Evolutionary conservation across 2,113 vertebrate genomes (phyloP), one percentile per base, ranked within the genome.

Genomic region (Hypomesus transpacificus): DNA sequence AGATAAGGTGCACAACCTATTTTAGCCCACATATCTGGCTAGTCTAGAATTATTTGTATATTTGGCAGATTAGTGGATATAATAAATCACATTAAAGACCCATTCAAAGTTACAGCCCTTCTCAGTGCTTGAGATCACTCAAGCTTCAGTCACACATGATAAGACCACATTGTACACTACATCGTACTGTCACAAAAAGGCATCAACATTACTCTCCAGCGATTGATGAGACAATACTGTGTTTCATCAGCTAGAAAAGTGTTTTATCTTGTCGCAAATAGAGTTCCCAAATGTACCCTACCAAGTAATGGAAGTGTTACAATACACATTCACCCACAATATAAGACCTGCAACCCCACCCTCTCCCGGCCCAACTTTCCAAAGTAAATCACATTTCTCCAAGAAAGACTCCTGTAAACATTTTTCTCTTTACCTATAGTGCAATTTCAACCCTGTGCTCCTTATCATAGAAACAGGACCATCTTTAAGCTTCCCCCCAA

Each of bases 391-490:
- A 80, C 81, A 82, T 71, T 79, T 80, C 54, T 71, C 69, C 58
- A 28, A 66, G 73, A 77, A 20, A 66, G 31, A 68, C 56, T 67
- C 62, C 16, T 85, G 84, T 86, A 87, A 91, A 90, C 86, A 26
- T 83, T 59, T 70, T 67, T 60, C 70, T 83, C 70, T 75, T 71
- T 61, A 86, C 73, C 85, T 85, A 46, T 46, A 88, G 89, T 91
- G 91, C 91, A 92, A 88, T 85, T 75, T 73, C 61, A 80, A 84
- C 87, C 81, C 82, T 83, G 78, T 77, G 60, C 80, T 85, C 80
- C 77, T 84, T 75, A 68, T 84, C 66, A 60, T n/a, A 76, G 21
- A 68, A 31, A 69, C 87, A 86, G 75, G 79, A 76, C 71, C 68
- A 66, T 80, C 51, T 83, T 84, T 80, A 82, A 83, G 70, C 79